Evolutionary conservation across 2,797 vertebrate genomes (phyloP).

Genomic region (Takifugu ocellatus): DNA sequence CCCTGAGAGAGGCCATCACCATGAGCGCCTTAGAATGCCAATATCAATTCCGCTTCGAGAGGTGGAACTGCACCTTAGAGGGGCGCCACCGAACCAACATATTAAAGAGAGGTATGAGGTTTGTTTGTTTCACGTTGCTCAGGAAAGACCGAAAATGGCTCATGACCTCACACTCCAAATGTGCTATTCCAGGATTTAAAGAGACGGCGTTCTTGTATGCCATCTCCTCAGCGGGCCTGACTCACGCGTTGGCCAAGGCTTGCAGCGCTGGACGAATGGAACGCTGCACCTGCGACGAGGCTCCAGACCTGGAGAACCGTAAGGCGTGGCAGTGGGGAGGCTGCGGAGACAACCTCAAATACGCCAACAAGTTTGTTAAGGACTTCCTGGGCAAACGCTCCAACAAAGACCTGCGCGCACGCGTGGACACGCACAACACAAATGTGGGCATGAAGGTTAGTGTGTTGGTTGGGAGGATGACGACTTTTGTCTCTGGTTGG

Average conservation of each 20-base stretch:
- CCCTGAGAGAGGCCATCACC: conserved; percentile 94
- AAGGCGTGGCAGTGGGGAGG: conserved; percentile 99
- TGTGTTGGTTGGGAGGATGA: not conserved
- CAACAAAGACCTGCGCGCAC: conserved; percentile 92
- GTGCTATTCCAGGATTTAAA: conserved; percentile 84
- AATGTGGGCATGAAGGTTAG: conserved; percentile 96
- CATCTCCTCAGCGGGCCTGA: conserved; percentile 93
- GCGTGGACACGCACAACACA: conserved; percentile 97
- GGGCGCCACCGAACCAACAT: conserved; percentile 91
- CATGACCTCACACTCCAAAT: too few species aligned
- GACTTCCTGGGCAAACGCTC: conserved; percentile 96
- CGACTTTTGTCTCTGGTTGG: not conserved
- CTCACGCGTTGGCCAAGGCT: conserved; percentile 93
- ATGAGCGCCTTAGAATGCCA: conserved; percentile 96
- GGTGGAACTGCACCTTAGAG: conserved; percentile 98
- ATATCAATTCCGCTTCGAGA: conserved; percentile 97
- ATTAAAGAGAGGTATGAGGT: conserved; percentile 85
- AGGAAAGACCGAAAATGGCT: not conserved
- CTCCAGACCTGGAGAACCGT: conserved; percentile 94
- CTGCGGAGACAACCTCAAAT: conserved; percentile 97
- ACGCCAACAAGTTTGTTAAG: conserved; percentile 98
- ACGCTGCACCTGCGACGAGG: conserved; percentile 97
- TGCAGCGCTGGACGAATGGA: conserved; percentile 97
- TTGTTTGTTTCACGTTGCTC: not conserved
- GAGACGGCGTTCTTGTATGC: conserved; percentile 95